phyloP scores from a whole-genome alignment of 1,140 invertebrate genomes.

The Acromyrmex heyeri region DNA sequence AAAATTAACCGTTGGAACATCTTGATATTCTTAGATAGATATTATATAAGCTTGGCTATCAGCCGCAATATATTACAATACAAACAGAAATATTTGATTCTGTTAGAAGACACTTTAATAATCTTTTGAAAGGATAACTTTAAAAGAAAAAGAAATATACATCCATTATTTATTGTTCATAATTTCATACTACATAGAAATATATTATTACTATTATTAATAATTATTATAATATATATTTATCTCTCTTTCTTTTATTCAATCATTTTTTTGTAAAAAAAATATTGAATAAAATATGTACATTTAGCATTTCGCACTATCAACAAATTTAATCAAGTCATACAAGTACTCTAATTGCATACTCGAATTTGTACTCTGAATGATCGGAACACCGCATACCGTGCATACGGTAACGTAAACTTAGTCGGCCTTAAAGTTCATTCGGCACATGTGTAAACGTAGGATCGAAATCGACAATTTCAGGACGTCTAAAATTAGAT shows the following conservation, averaged over 20 bases:
- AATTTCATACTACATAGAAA: too few relatives aligned
- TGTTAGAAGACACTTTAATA: not conserved
- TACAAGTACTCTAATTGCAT: not conserved
- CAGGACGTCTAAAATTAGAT: slow-evolving; percentile 68
- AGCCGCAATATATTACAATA: not conserved
- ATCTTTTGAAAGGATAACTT: not conserved
- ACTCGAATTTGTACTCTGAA: not conserved
- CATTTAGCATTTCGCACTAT: not conserved
- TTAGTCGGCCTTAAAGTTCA: slow-evolving; percentile 12
- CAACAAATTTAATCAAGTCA: not conserved
- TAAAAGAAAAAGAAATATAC: not conserved
- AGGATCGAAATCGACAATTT: slow-evolving; percentile 52
- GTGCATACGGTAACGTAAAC: not conserved
- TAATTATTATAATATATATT: not conserved
- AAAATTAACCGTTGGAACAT: not conserved
- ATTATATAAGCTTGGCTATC: not conserved
- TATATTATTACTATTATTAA: not conserved
- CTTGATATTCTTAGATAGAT: slow-evolving; percentile 1
- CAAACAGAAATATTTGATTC: not conserved
- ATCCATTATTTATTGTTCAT: not conserved
- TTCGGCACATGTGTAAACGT: slow-evolving; percentile 8
- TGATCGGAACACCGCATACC: not conserved
- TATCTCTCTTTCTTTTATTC: not conserved
- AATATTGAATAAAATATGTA: not conserved
- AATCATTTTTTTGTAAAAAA: not conserved